These are phyloP conservation scores for Cataglyphis albicans DNA, from an alignment of 2,888 invertebrate species.

Conservation along the genomic window DNA sequence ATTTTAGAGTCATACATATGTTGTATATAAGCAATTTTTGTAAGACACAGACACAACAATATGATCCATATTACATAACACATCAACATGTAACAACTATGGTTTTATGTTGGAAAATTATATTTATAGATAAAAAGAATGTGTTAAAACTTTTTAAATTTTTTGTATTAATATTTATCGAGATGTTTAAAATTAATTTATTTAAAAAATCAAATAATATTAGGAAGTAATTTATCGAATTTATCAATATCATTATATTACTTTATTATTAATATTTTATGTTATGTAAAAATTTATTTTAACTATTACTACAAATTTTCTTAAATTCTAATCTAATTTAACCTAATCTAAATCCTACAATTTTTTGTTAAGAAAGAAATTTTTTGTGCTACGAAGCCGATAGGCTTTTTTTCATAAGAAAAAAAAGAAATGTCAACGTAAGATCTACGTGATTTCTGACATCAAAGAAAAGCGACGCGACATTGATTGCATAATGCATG, in stretches of 20 bases:
- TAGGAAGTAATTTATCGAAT: background rate
- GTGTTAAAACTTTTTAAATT: background rate
- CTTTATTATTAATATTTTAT: background rate
- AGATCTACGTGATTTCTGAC: constrained; percentile 35
- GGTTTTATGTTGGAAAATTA: background rate
- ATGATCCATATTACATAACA: background rate
- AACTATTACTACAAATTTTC: background rate
- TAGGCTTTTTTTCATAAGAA: background rate
- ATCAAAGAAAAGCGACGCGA: constrained; percentile 53
- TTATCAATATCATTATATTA: background rate
- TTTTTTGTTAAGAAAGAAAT: background rate
- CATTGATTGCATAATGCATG: constrained; percentile 47
- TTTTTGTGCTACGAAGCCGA: background rate
- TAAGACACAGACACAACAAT: background rate
- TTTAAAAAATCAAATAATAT: background rate
- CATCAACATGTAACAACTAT: background rate
- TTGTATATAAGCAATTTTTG: background rate
- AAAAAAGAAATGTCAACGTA: background rate
- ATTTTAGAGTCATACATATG: background rate
- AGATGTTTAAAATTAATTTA: background rate
- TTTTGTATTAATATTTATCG: background rate
- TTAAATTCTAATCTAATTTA: background rate
- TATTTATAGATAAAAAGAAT: background rate
- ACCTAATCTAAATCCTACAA: background rate
- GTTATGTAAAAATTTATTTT: background rate